Percentiles rank a stretch among this genome's conserved stretches.
Conservation (phyloP, 2,888 invertebrate genomes). For the Lepas anatifera region DNA sequence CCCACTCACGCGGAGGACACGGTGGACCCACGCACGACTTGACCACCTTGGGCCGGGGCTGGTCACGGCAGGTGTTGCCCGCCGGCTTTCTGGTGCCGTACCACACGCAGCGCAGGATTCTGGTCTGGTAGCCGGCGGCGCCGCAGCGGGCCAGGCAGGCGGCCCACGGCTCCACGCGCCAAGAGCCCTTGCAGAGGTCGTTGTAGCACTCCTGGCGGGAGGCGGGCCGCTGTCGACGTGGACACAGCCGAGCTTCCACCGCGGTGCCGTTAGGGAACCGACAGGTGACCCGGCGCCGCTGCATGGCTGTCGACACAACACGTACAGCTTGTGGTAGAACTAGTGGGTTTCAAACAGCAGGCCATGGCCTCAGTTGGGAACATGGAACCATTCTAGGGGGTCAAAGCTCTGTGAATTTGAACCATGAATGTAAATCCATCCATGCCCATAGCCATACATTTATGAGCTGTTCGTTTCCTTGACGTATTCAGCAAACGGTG, state of each 20-base stretch:
- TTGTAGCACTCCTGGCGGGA: constrained; percentile 67
- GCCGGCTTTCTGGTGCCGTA: constrained; percentile 68
- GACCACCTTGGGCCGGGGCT: constrained; percentile 61
- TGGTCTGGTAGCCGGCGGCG: constrained; percentile 68
- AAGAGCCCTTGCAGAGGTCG: constrained; percentile 72
- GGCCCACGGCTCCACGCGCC: constrained; percentile 87
- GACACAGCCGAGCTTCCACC: constrained; percentile 49
- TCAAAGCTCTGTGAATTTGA: too few species aligned
- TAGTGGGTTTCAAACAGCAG: too few species aligned
- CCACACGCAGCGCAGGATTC: constrained; percentile 89
- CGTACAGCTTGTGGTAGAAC: too few species aligned
- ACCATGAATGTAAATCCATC: too few species aligned
- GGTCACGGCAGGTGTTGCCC: constrained; percentile 67
- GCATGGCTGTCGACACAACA: constrained; percentile 49
- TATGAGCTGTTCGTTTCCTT: too few species aligned
- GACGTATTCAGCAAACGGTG: too few species aligned
- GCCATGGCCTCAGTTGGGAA: too few species aligned
- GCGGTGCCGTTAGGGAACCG: constrained; percentile 38
- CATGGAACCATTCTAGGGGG: too few species aligned
- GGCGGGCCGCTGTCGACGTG: constrained; percentile 56
- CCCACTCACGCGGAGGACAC: constrained; percentile 40
- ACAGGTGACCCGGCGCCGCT: constrained; percentile 54
- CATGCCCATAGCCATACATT: too few species aligned
- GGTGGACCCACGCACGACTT: constrained; percentile 59
- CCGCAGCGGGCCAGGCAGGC: constrained; percentile 82